These are phyloP conservation scores for Temnothorax unifasciatus DNA, from an alignment of 2,888 invertebrate species.

Conservation along the genomic window DNA sequence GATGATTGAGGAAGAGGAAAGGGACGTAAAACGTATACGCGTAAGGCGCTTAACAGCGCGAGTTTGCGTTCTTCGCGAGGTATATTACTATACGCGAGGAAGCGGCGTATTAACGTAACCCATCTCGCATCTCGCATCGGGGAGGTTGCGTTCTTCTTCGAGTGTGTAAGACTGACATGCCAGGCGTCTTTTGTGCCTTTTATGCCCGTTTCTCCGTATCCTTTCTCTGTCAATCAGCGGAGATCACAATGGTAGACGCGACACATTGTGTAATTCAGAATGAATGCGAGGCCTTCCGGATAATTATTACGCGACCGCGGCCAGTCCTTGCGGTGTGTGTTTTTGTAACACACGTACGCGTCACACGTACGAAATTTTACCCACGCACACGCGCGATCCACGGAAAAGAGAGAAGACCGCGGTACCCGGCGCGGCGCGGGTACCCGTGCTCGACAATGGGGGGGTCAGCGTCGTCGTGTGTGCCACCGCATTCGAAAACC, in stretches of 20 bases:
- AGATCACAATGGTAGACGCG: conserved; percentile 63
- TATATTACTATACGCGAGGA: background rate
- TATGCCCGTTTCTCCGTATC: conserved; percentile 65
- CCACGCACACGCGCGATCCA: background rate
- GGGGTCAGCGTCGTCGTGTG: conserved; percentile 29
- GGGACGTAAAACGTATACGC: too few species aligned
- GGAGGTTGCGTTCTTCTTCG: conserved; percentile 33
- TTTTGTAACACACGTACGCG: background rate
- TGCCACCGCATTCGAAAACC: conserved; percentile 41
- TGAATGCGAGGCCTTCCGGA: conserved; percentile 61
- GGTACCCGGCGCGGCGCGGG: background rate
- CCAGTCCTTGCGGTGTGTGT: conserved; percentile 47
- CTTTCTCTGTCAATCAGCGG: conserved; percentile 71
- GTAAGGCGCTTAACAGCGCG: background rate
- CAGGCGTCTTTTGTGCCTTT: conserved; percentile 56
- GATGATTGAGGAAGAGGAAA: background rate
- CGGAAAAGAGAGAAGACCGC: background rate
- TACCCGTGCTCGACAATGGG: conserved; percentile 38
- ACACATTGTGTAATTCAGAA: conserved; percentile 75
- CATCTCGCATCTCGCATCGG: background rate
- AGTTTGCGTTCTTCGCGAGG: background rate
- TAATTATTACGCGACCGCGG: conserved; percentile 56
- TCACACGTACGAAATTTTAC: background rate
- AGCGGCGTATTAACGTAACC: conserved; percentile 32
- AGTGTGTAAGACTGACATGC: conserved; percentile 36